These are phyloP conservation scores for Palythoa heliodiscus DNA, from an alignment of 92 coral and sea anemone genomes.

Conservation along the genomic window DNA sequence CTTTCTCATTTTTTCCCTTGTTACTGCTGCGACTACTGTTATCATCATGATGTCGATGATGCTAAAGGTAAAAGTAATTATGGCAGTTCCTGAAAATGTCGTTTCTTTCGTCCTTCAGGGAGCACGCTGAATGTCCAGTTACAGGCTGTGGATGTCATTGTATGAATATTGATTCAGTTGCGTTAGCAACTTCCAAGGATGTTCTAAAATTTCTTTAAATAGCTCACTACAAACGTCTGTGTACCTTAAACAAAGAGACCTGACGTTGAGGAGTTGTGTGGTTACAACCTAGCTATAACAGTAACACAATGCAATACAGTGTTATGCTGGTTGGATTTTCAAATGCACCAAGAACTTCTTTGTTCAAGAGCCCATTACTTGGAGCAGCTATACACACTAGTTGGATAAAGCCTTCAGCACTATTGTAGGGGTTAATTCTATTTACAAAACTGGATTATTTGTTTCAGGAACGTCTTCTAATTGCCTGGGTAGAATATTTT, in stretches of 20 bases:
- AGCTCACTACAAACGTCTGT: background rate
- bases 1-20: background rate
- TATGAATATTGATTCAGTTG: conserved; percentile 94
- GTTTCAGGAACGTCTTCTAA: too few species aligned
- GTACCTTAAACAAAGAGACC: too few species aligned
- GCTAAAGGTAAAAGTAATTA: background rate
- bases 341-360: background rate
- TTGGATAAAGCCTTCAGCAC: too few species aligned
- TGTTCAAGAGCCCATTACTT: too few species aligned
- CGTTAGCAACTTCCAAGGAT: conserved; percentile 81
- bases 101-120: conserved; percentile 55
- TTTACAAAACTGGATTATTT: too few species aligned
- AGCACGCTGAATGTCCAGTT: conserved; percentile 94
- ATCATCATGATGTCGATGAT: background rate
- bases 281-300: background rate
- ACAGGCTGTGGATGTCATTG: conserved; percentile 94
- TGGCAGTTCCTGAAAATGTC: background rate
- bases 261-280: too few species aligned
- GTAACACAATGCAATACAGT: background rate
- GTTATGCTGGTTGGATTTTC: background rate
- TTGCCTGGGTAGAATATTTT: too few species aligned
- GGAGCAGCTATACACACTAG: too few species aligned
- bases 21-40: too few species aligned
- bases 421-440: too few species aligned
- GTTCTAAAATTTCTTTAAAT: conserved; percentile 34